Conservation (phyloP, 2,113 vertebrate species). For the Myotis brandtii region DNA sequence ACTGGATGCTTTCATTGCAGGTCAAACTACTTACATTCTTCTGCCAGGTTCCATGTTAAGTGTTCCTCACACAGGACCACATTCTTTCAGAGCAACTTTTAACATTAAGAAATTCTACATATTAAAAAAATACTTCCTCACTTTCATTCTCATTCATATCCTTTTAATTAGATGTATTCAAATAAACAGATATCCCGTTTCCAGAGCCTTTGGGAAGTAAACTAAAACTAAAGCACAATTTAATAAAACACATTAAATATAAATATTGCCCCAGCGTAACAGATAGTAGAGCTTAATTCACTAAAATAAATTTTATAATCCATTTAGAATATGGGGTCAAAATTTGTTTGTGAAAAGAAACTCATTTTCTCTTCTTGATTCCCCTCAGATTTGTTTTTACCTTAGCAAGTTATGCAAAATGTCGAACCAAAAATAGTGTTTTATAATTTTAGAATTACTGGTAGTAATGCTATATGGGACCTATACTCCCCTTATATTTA, state of each 20-base stretch:
- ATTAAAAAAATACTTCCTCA: neutral
- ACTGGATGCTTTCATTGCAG: neutral
- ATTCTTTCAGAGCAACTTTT: neutral
- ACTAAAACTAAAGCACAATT: constrained; percentile 55
- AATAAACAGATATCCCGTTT: constrained; percentile 66
- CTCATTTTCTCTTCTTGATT: neutral
- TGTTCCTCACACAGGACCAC: neutral
- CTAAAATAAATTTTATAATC: constrained; percentile 49
- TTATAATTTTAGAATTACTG: constrained; percentile 40
- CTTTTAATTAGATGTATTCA: constrained; percentile 64
- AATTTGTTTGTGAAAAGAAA: constrained; percentile 27
- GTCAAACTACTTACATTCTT: neutral
- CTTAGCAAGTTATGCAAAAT: constrained; percentile 33
- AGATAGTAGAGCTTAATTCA: constrained; percentile 51
- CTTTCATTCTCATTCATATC: constrained; percentile 45
- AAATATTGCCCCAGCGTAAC: constrained; percentile 35
- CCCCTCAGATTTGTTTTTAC: neutral
- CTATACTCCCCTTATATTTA: neutral
- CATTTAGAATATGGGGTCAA: constrained; percentile 36
- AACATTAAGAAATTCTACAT: constrained; percentile 34
- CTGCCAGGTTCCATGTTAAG: neutral
- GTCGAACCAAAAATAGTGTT: neutral
- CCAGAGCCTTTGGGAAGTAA: constrained; percentile 55
- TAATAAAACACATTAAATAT: constrained; percentile 65
- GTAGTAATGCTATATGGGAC: neutral